Evolutionary conservation across 2,113 vertebrate species (phyloP), one percentile per base, ranked within the genome.

Genomic region (Pleuronectes platessa): DNA sequence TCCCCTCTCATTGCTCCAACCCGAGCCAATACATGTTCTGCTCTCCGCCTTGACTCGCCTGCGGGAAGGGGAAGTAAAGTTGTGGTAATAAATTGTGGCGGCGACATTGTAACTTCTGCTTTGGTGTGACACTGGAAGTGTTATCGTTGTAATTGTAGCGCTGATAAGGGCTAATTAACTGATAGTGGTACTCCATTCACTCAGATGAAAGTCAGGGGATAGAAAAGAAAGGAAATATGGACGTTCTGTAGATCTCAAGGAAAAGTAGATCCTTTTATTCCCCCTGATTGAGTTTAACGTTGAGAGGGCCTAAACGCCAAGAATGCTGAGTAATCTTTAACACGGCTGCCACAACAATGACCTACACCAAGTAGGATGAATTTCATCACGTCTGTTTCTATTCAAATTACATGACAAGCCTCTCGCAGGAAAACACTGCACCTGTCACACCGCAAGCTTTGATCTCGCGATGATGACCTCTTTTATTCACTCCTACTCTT

Each of bases 131-230:
- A 78, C 78, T 84, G 79, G 83, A 79, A 77, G 81, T 84, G 69
- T 86, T 90, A 79, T 86, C 88, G 74, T 86, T 4, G 21, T 15
- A 8, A 21, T 7, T 9, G 51, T 21, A 11, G 7, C 1, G 51
- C 18, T 11, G 51, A 54, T 54, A 54, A 83, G 78, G 90, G 82
- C 82, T 92, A 90, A 92, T 94, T 90, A 93, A 88, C 81, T 90
- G 90, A 90, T 88, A 92, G 88, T 88, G 76, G 14, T 51, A 4
- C 60, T 83, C 83, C 76, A 73, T 87, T 93, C 85, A 75, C 51
- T 3, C 26, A 86, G 74, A 86, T 81, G 82, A 81, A 89, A 90
- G 78, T 54, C 51, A 9, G 51, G 3, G 81, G 84, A 79, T 27
- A 61, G 74, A 58, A 87, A 82, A 82, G 64, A 90, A 90, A 88